Conservation (phyloP, 2,888 invertebrate species). For the Gymnocheta viridis region DNA sequence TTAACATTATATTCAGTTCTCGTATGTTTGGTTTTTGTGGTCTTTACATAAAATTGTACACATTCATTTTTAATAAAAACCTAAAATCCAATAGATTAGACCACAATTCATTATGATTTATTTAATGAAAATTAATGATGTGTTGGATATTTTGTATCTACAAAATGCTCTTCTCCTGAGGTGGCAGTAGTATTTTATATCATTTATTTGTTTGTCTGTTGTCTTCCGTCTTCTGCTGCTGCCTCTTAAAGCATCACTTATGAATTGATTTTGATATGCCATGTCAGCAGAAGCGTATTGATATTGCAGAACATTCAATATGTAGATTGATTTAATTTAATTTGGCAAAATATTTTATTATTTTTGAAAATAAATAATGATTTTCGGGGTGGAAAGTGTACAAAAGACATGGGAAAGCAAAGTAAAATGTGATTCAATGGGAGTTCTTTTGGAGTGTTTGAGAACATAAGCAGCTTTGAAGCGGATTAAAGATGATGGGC, state of each 20-base stretch:
- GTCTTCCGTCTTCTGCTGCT: background rate
- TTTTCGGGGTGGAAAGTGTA: background rate
- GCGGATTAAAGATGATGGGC: too few species aligned
- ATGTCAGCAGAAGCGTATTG: background rate
- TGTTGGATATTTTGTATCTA: slow-evolving; percentile 47
- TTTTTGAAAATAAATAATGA: slow-evolving; percentile 25
- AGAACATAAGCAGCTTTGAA: too few species aligned
- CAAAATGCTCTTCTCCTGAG: slow-evolving; percentile 41
- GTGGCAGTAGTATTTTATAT: slow-evolving; percentile 27
- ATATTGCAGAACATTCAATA: slow-evolving; percentile 19
- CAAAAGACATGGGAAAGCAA: background rate
- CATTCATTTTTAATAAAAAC: slow-evolving; percentile 24
- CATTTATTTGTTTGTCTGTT: background rate
- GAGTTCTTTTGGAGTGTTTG: too few species aligned
- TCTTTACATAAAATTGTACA: slow-evolving; percentile 34
- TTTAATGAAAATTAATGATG: slow-evolving; percentile 70
- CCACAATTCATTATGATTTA: slow-evolving; percentile 68
- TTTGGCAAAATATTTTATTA: slow-evolving; percentile 21
- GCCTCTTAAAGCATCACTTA: slow-evolving; percentile 8
- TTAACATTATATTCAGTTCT: slow-evolving; percentile 29
- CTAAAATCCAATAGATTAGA: slow-evolving; percentile 49
- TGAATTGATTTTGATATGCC: slow-evolving; percentile 2
- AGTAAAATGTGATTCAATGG: too few species aligned
- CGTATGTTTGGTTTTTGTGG: slow-evolving; percentile 45
- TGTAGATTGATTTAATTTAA: slow-evolving; percentile 33